Evolutionary conservation across 1,140 invertebrate species (phyloP).

Genomic region (Hyles euphorbiae): DNA sequence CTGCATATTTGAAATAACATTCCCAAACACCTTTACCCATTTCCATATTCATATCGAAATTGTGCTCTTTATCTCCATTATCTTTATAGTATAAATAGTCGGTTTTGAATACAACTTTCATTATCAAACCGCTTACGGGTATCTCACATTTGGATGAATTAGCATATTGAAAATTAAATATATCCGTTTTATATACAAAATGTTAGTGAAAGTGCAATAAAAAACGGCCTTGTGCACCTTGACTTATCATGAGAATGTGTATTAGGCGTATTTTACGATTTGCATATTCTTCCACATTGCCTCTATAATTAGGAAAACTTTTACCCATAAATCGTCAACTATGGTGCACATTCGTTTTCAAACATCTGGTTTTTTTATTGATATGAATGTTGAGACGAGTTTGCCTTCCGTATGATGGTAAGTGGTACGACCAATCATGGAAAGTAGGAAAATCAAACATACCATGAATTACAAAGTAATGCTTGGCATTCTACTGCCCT

Average conservation of each 20-base stretch:
- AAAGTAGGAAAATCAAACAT: no score
- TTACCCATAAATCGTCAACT: not conserved
- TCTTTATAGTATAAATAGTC: no score
- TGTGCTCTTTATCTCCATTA: no score
- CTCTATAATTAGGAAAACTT: conserved; percentile 4
- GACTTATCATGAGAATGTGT: not conserved
- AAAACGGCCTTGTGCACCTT: conserved; percentile 5
- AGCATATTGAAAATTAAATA: conserved; percentile 2
- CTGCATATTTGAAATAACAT: no score
- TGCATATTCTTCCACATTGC: not conserved
- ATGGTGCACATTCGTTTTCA: not conserved
- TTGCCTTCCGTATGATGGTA: no score
- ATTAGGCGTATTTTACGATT: not conserved
- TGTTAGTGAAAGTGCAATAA: conserved; percentile 6
- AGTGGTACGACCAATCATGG: no score
- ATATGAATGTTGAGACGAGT: not conserved
- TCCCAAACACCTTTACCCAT: no score
- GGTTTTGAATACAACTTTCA: no score
- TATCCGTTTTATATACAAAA: conserved; percentile 5
- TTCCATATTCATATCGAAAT: no score
- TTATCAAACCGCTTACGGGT: no score
- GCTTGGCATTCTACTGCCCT: no score
- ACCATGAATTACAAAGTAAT: no score
- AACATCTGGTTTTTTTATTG: conserved; percentile 1
- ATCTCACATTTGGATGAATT: not conserved